Base-by-base conservation (phyloP, 2,113 vertebrate genomes). In the Otis tarda region DNA sequence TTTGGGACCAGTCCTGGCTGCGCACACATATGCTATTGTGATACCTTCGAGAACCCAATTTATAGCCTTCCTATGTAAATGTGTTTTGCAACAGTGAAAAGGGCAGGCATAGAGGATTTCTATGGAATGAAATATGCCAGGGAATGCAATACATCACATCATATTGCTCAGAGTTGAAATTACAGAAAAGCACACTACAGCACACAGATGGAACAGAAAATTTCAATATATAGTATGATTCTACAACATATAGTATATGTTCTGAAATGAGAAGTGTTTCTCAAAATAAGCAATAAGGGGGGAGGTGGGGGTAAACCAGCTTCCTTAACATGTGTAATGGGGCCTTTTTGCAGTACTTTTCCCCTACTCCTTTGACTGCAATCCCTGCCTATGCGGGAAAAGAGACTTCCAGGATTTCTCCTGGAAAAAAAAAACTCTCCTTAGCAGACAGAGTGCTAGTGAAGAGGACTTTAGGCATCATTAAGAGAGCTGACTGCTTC, bases 61-160 rank as follows among this genome's bases (percentile, higher is more conserved):
- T 35, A 45, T 2, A 69, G 27, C 50, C 31, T 68, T 73, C 22
- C 65, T 33, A n/a, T 1, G 3, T 49, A 86, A 90, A 69, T 14
- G 14, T 14, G 28, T 30, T 65, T 83, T 74, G 6, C 33, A 81
- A 18, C 15, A 81, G 14, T 12, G 19, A 70, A 67, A 60, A 76
- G 21, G 10, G 53, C 30, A 71, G 31, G 60, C n/a, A 25, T 10
- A 18, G 37, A 7, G 10, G 10, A 52, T n/a, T 87, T 56, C 39
- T 49, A 53, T 31, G 14, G 85, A 93, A 75, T 57, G 21, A 74
- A 45, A 56, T 47, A 43, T 3, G 13, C 18, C 60, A 84, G 35
- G 27, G 28, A 50, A 50, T 2, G 6, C 2, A 1, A 18, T 5
- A 35, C 22, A 43, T 2, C 24, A 57, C 18, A 33, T 21, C 1